These are phyloP conservation scores for Chloroceryle amazona DNA, from an alignment of 2,797 vertebrate species.

Conservation along the genomic window DNA sequence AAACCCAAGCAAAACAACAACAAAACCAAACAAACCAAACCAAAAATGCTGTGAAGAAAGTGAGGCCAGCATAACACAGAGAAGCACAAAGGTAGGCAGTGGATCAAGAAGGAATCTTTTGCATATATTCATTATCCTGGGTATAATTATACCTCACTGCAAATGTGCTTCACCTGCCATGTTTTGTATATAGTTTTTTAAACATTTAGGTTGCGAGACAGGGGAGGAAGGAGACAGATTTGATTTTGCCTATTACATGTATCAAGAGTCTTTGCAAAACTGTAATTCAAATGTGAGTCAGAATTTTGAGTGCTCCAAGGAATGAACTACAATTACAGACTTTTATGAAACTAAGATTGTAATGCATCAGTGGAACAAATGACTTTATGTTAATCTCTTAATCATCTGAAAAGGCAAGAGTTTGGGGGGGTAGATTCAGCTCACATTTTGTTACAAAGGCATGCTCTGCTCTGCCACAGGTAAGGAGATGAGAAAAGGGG, in stretches of 20 bases:
- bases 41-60: neutral
- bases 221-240: neutral
- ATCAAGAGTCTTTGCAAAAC: neutral
- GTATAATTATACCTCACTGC: slow-evolving; percentile 9
- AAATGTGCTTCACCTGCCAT: slow-evolving; percentile 37
- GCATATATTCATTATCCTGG: slow-evolving; percentile 14
- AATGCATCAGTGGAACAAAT: neutral
- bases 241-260: neutral
- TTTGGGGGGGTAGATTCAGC: neutral
- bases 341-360: neutral
- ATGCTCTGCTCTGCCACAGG: neutral
- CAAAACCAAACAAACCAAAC: no score
- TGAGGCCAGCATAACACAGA: neutral
- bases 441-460: neutral
- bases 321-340: neutral
- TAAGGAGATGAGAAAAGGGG: neutral
- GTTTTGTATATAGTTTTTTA: slow-evolving; percentile 16
- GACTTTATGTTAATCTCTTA: neutral
- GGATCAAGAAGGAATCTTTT: slow-evolving; percentile 2
- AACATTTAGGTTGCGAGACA: neutral
- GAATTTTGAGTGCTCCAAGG: neutral
- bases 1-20: no score
- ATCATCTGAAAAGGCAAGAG: neutral
- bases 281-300: slow-evolving; percentile 29
- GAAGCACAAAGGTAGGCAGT: neutral